Evolutionary conservation across 2,113 vertebrate genomes (phyloP).

Genomic region (Actenoides lindsayi): DNA sequence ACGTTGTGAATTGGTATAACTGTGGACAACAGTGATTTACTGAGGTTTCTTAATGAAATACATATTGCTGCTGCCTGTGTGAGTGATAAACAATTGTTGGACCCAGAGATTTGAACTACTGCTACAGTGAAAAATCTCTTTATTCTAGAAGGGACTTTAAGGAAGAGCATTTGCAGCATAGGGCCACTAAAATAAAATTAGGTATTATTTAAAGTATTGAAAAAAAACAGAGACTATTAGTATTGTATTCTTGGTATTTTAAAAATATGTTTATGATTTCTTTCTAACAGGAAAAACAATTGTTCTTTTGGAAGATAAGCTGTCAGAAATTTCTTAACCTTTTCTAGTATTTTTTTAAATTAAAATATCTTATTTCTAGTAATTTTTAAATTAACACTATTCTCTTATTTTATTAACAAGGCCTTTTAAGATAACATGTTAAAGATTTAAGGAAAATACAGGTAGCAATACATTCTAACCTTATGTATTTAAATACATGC

Average conservation of each 20-base stretch:
- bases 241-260: neutral
- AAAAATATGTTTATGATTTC: neutral
- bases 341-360: neutral
- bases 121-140: neutral
- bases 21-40: neutral
- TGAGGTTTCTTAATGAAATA: neutral
- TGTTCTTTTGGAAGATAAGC: neutral
- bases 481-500: neutral
- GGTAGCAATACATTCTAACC: neutral
- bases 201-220: neutral
- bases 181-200: neutral
- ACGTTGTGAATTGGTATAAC: neutral
- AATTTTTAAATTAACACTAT: neutral
- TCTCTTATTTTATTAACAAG: neutral
- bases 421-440: neutral
- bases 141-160: neutral
- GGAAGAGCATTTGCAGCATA: neutral
- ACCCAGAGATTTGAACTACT: neutral
- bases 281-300: neutral
- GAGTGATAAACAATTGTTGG: neutral
- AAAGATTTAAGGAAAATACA: neutral
- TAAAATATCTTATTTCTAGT: too few species aligned
- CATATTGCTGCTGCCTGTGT: neutral
- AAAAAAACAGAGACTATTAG: neutral
- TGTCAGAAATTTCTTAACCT: neutral